Evolutionary conservation across 2,113 vertebrate species (phyloP).

Genomic region (Urocitellus parryii): DNA sequence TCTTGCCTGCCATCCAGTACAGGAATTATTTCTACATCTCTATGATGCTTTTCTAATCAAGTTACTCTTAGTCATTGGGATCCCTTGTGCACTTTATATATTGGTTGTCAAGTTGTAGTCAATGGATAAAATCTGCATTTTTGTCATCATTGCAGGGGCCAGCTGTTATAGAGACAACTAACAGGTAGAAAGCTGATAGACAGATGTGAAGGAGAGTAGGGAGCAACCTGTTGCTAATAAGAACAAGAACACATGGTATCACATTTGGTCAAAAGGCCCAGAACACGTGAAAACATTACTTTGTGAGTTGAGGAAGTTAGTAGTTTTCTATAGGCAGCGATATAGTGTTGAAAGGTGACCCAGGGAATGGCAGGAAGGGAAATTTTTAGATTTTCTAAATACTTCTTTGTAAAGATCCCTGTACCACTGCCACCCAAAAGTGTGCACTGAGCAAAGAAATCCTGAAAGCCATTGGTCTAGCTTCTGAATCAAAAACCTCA

Average conservation of each 20-base stretch:
- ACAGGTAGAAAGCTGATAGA: too few species aligned
- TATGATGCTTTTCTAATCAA: background rate
- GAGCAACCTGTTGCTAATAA: background rate
- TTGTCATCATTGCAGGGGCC: background rate
- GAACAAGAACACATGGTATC: background rate
- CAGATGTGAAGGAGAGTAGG: background rate
- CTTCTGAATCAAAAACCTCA: background rate
- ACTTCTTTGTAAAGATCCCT: background rate
- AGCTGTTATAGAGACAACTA: background rate
- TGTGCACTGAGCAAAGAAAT: background rate
- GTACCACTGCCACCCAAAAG: background rate
- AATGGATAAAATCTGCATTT: background rate
- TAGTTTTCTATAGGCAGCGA: background rate
- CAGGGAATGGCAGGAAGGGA: background rate
- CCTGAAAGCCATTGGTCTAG: background rate
- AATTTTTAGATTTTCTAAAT: background rate
- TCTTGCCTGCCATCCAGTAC: background rate
- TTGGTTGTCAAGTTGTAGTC: background rate
- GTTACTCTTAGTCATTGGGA: background rate
- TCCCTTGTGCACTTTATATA: background rate
- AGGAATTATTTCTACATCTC: background rate
- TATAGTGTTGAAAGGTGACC: background rate
- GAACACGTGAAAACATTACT: accelerated
- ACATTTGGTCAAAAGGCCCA: background rate
- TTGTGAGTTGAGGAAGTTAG: background rate